Evolutionary conservation across 2,113 vertebrate species (phyloP).

Genomic region (Phodopus roborovskii): DNA sequence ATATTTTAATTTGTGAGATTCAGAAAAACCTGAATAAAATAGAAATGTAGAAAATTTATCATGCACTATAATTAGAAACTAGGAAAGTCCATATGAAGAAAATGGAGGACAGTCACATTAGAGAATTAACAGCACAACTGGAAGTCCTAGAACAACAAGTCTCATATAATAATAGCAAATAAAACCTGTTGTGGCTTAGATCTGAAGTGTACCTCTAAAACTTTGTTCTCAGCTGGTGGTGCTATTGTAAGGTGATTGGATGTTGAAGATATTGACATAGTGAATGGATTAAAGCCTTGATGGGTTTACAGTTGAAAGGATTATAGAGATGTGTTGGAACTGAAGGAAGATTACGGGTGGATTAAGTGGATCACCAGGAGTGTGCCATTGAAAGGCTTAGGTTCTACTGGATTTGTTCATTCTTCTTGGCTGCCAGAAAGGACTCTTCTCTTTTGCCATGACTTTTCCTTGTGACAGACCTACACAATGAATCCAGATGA

Average conservation of each 20-base stretch:
- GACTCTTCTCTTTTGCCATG: too few relatives aligned
- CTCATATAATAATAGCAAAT: background rate
- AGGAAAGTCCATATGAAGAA: background rate
- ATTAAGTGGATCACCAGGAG: background rate
- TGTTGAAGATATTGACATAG: background rate
- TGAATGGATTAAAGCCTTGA: background rate
- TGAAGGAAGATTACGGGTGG: background rate
- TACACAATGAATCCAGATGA: background rate
- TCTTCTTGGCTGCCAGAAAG: background rate
- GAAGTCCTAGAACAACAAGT: background rate
- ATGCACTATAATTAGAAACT: background rate
- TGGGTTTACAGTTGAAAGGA: background rate
- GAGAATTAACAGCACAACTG: too few relatives aligned
- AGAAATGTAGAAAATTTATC: background rate
- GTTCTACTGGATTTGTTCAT: background rate
- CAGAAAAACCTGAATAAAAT: constrained; percentile 23
- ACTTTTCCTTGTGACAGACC: background rate
- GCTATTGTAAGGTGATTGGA: background rate
- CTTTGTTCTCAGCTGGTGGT: background rate
- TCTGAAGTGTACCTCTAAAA: background rate
- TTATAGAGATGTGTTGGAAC: background rate
- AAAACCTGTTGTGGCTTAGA: background rate
- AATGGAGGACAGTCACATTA: too few relatives aligned
- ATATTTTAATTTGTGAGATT: constrained; percentile 28
- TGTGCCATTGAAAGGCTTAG: background rate